Conservation (phyloP, 2,888 invertebrate species). For the Tinea trinotella region DNA sequence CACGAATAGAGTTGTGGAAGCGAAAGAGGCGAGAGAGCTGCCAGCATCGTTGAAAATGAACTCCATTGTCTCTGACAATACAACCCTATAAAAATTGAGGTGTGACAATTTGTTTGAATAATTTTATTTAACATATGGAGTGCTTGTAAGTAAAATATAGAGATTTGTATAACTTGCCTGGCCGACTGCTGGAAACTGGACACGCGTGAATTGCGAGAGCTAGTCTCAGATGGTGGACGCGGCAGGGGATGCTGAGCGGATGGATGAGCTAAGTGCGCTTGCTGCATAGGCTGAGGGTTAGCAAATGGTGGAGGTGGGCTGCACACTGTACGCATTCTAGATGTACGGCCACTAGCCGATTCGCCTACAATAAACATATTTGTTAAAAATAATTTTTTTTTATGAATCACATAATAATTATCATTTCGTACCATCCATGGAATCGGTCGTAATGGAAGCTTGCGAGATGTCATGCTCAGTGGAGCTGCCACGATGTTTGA, state of each 20-base stretch:
- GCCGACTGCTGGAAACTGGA: conserved; percentile 52
- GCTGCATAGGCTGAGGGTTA: conserved; percentile 26
- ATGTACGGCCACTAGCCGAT: background rate
- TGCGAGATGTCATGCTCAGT: conserved; percentile 39
- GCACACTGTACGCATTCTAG: background rate
- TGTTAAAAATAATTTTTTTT: background rate
- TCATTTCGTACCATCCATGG: conserved; percentile 49
- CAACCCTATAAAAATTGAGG: no score
- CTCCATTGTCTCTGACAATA: no score
- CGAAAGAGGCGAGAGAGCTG: no score
- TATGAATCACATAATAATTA: no score
- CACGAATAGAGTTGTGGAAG: no score
- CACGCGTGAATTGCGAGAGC: conserved; percentile 44
- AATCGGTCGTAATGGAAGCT: conserved; percentile 36
- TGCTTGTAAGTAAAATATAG: conserved; percentile 17
- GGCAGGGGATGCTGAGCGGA: conserved; percentile 34
- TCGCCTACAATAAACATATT: background rate
- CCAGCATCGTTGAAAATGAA: no score
- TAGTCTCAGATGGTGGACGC: conserved; percentile 41
- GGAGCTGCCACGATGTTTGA: conserved; percentile 36
- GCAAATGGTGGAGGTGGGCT: conserved; percentile 17
- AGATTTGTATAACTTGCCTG: conserved; percentile 31
- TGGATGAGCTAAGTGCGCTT: conserved; percentile 28
- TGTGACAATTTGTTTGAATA: no score
- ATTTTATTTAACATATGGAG: no score